Conservation (phyloP, 2,113 vertebrate species). For the Empidonax alnorum region DNA sequence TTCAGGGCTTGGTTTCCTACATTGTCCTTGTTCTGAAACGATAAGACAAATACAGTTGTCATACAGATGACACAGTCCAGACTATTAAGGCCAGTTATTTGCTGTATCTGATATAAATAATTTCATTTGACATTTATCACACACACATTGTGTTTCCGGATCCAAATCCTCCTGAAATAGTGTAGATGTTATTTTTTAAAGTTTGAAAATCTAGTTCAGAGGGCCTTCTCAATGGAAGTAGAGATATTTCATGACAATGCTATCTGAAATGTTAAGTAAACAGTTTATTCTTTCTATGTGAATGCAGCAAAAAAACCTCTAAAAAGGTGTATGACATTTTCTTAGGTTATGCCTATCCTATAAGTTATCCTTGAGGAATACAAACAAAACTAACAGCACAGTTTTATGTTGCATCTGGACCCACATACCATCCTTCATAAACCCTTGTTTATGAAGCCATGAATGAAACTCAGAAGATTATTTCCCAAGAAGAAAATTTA, state of each 20-base stretch:
- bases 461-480: background rate
- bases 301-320: background rate
- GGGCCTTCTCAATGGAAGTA: background rate
- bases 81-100: background rate
- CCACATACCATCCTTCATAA: background rate
- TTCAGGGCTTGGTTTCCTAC: background rate
- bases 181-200: background rate
- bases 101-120: background rate
- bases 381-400: background rate
- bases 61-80: background rate
- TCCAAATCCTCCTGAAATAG: background rate
- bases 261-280: background rate
- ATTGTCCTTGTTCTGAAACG: background rate
- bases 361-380: background rate
- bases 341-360: background rate
- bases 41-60: background rate
- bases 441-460: background rate
- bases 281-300: background rate
- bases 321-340: background rate
- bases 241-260: background rate
- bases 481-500: background rate
- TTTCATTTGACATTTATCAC: background rate
- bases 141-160: background rate
- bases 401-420: background rate
- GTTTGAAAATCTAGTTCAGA: background rate